phyloP scores from a whole-genome alignment of 2,113 vertebrate genomes.

The Grammomys dolichurus region DNA sequence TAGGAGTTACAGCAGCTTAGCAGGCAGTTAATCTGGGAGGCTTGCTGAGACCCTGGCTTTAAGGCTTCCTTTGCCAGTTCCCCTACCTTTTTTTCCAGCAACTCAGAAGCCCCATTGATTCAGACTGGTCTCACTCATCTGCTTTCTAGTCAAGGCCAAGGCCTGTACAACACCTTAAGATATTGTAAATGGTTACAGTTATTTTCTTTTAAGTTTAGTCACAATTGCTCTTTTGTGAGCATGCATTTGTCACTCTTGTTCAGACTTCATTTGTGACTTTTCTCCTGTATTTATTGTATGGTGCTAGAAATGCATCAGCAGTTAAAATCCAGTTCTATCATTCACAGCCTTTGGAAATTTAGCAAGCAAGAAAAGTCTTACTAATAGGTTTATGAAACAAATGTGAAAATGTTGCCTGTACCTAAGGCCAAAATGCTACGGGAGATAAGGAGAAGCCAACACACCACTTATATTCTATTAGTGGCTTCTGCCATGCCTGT shows the following conservation, averaged over 20 bases:
- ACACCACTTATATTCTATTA: not conserved
- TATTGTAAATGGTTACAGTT: not conserved
- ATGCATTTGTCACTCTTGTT: not conserved
- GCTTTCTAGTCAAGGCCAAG: conserved; percentile 28
- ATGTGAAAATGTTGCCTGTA: not conserved
- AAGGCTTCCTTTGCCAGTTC: not conserved
- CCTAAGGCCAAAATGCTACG: not conserved
- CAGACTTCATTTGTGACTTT: not conserved
- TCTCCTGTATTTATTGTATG: not conserved
- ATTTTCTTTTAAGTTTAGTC: not conserved
- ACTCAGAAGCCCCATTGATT: not conserved
- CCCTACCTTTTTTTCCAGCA: not conserved
- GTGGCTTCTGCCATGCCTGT: not conserved
- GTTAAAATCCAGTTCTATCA: conserved; percentile 26
- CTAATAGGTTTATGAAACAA: not conserved
- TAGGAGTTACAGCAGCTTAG: not conserved
- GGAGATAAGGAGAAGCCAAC: not conserved
- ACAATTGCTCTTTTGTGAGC: not conserved
- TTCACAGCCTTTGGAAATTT: not conserved
- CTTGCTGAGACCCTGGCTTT: not conserved
- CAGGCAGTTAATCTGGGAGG: not conserved
- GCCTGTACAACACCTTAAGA: not conserved
- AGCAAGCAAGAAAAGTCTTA: not conserved
- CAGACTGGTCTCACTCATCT: not conserved
- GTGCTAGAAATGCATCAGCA: not conserved